These are phyloP conservation scores for Apocheima hispidaria DNA, from an alignment of 2,888 invertebrate genomes.

Conservation along the genomic window DNA sequence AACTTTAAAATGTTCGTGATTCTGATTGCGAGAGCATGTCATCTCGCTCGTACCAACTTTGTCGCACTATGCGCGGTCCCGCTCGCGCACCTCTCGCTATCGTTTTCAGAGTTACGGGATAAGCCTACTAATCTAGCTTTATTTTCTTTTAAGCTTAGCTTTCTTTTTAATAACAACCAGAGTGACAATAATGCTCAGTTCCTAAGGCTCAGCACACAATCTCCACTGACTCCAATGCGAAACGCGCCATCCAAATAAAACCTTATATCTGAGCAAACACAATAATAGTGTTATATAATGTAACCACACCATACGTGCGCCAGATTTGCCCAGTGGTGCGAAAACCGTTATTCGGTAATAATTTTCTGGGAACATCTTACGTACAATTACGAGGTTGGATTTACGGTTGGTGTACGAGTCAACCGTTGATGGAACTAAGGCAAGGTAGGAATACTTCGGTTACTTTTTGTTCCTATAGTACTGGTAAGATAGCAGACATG, in stretches of 20 bases:
- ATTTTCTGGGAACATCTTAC: slow-evolving; percentile 26
- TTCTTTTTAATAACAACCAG: too few species aligned
- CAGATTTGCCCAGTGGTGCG: slow-evolving; percentile 25
- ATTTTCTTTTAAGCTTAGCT: too few species aligned
- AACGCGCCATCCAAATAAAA: slow-evolving; percentile 13
- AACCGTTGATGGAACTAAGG: slow-evolving; percentile 6
- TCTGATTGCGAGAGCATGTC: too few species aligned
- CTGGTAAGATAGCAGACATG: not conserved
- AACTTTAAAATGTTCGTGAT: too few species aligned
- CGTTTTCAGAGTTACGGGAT: too few species aligned
- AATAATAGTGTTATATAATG: slow-evolving; percentile 27
- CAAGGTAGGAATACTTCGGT: slow-evolving; percentile 3
- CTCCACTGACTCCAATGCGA: not conserved
- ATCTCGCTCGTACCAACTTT: too few species aligned
- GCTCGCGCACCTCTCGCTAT: too few species aligned
- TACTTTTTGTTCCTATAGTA: slow-evolving; percentile 1
- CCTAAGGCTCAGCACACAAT: not conserved
- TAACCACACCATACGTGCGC: slow-evolving; percentile 25
- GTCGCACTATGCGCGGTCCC: too few species aligned
- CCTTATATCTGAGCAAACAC: slow-evolving; percentile 25
- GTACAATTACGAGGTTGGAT: slow-evolving; percentile 25
- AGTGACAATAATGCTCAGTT: too few species aligned
- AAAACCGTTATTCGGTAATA: slow-evolving; percentile 29
- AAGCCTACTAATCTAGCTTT: too few species aligned
- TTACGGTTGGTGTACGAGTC: slow-evolving; percentile 13